A percentile compares a stretch with the other conserved stretches of the same genome.
Conservation (phyloP, 2,113 vertebrate species). For the Albula glossodonta region DNA sequence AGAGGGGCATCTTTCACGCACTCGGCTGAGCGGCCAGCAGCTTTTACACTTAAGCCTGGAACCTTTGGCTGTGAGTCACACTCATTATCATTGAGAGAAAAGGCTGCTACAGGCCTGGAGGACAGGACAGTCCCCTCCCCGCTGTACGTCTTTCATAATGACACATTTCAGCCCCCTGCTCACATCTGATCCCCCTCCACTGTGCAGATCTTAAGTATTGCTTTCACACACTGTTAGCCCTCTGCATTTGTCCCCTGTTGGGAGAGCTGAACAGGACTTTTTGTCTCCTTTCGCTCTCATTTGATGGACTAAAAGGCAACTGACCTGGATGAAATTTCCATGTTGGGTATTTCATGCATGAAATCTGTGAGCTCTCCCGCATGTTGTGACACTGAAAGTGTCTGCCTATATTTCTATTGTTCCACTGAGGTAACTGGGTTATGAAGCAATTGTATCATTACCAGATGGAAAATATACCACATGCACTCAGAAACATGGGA, state of each 20-base stretch:
- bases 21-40: background rate
- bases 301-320: background rate
- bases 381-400: background rate
- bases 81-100: constrained; percentile 16
- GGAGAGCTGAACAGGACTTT: background rate
- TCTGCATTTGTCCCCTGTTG: background rate
- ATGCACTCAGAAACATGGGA: background rate
- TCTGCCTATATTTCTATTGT: background rate
- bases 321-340: background rate
- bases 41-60: background rate
- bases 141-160: background rate
- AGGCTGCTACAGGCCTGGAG: background rate
- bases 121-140: background rate
- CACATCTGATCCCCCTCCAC: background rate
- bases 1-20: background rate
- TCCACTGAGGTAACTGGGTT: background rate
- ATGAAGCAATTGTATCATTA: background rate
- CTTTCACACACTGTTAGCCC: background rate
- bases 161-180: too few relatives aligned
- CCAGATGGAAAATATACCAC: background rate
- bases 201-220: background rate
- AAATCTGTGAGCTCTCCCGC: background rate
- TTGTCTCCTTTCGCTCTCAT: background rate
- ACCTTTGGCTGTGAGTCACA: background rate
- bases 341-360: constrained; percentile 14